Percentiles rank a stretch among this genome's conserved stretches.
These are phyloP conservation scores for Microcebus murinus DNA, from an alignment of 2,113 vertebrate species.

Conservation along the genomic window DNA sequence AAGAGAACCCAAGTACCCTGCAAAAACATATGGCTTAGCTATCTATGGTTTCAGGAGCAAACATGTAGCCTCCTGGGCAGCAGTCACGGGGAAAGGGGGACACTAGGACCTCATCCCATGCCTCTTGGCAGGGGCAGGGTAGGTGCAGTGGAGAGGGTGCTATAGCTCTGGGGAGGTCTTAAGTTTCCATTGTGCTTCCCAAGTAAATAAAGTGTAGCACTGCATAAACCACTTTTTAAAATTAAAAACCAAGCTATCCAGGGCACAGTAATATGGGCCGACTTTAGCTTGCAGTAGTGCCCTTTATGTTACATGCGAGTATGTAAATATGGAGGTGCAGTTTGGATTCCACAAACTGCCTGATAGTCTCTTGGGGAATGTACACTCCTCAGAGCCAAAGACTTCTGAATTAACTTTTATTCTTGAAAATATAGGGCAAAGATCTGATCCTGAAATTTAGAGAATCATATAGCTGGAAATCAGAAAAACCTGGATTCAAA, in stretches of 20 bases:
- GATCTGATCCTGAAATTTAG: not conserved
- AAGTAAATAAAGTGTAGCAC: constrained; percentile 61
- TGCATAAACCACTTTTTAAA: constrained; percentile 42
- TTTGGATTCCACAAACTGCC: not conserved
- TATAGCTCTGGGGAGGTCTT: constrained; percentile 9
- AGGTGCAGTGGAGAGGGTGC: not conserved
- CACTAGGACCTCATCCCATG: not conserved
- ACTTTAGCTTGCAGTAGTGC: not conserved
- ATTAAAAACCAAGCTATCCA: constrained; percentile 27
- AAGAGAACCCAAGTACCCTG: not conserved
- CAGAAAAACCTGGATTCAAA: not conserved
- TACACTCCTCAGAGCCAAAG: not conserved
- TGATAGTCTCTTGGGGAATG: not conserved
- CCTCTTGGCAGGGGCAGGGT: not conserved
- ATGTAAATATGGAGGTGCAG: fast-evolving
- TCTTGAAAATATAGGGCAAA: not conserved
- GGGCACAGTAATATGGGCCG: not conserved
- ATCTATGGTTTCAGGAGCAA: not conserved
- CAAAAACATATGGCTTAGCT: not conserved
- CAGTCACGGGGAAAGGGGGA: not conserved
- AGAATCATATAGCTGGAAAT: not conserved
- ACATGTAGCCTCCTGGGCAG: not conserved
- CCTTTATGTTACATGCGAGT: not conserved
- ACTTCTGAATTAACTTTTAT: not conserved
- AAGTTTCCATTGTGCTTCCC: constrained; percentile 60